Percentiles rank a stretch among this genome's conserved stretches.
Conservation (phyloP, 1,140 invertebrate species). For the Orussus abietinus region DNA sequence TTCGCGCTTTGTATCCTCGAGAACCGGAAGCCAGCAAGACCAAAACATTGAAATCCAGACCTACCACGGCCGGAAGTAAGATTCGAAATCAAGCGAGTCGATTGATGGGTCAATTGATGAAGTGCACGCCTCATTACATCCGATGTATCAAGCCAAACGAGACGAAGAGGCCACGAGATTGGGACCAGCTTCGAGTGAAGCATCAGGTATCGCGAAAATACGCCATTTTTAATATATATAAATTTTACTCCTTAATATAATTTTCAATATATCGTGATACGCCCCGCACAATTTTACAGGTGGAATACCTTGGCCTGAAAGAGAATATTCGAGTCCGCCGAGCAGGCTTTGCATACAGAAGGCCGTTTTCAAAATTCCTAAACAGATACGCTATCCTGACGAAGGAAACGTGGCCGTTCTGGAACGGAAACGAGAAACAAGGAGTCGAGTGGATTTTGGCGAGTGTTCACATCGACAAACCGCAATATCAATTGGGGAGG, state of each 20-base stretch:
- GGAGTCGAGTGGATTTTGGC: conserved; percentile 63
- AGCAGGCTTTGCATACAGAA: conserved; percentile 66
- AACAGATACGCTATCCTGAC: conserved; percentile 69
- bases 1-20: conserved; percentile 63
- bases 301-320: conserved; percentile 64
- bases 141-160: conserved; percentile 79
- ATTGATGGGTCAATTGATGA: conserved; percentile 68
- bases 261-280: too few species aligned
- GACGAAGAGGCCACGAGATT: conserved; percentile 69
- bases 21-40: conserved; percentile 46
- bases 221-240: conserved; percentile 33
- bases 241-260: conserved; percentile 28
- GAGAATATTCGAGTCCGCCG: conserved; percentile 66
- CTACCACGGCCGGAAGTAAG: conserved; percentile 70
- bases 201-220: conserved; percentile 57
- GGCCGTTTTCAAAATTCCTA: conserved; percentile 63
- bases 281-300: too few species aligned
- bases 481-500: conserved; percentile 70
- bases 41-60: conserved; percentile 58
- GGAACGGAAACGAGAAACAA: conserved; percentile 58
- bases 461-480: conserved; percentile 59
- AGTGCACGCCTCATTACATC: conserved; percentile 72
- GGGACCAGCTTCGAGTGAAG: conserved; percentile 63
- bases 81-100: conserved; percentile 71
- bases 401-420: conserved; percentile 66